Percentiles rank a stretch among this genome's conserved stretches.
Evolutionary conservation across 2,113 vertebrate species (phyloP).

Genomic region (Ovibos moschatus): DNA sequence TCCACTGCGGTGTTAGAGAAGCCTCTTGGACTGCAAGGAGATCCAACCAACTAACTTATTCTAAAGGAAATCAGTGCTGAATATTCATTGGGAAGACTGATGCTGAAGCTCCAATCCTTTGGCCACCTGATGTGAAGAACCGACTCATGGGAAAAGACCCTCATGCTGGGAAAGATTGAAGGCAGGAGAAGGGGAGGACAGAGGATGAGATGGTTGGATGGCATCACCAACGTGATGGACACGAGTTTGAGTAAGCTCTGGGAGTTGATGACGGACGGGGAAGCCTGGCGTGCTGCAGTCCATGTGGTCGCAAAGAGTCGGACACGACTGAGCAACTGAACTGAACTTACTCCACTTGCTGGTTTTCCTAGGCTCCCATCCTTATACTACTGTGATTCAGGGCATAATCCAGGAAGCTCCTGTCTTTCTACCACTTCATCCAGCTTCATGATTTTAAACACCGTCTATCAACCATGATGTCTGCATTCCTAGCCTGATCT

Average conservation of each 20-base stretch:
- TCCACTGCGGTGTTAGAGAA: background rate
- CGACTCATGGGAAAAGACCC: background rate
- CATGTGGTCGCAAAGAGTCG: accelerated
- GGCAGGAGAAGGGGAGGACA: background rate
- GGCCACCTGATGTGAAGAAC: background rate
- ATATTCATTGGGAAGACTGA: background rate
- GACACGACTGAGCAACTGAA: background rate
- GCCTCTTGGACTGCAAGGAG: background rate
- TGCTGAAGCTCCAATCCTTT: background rate
- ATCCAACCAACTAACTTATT: background rate
- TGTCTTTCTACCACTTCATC: background rate
- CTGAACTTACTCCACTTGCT: background rate
- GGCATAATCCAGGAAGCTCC: background rate
- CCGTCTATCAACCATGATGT: background rate
- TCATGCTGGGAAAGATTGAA: background rate
- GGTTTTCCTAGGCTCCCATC: background rate
- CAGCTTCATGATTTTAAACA: background rate
- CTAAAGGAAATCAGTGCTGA: background rate
- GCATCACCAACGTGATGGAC: background rate
- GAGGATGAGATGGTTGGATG: background rate
- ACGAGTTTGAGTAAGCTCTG: background rate
- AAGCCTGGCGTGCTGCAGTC: background rate
- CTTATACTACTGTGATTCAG: background rate
- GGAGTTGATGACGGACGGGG: background rate
- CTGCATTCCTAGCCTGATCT: background rate